Conservation (phyloP, 2,888 invertebrate species). For the Germaria angustata region DNA sequence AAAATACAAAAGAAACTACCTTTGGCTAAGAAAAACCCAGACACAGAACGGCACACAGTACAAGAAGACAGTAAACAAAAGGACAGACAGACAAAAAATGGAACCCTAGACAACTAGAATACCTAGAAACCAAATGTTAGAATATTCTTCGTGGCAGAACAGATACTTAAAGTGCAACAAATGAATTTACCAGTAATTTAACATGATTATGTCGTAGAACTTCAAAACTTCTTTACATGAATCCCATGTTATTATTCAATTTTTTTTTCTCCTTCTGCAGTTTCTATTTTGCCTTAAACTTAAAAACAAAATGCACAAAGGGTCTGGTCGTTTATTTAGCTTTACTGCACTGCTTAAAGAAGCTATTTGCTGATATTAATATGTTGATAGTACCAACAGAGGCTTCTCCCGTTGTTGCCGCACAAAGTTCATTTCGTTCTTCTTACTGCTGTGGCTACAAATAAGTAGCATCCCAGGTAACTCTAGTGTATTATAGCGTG, state of each 20-base stretch:
- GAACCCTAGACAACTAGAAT: constrained; percentile 26
- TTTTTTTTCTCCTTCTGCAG: not conserved
- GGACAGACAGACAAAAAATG: constrained; percentile 15
- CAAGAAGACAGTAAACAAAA: constrained; percentile 19
- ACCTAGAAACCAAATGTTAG: constrained; percentile 55
- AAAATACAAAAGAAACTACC: constrained; percentile 42
- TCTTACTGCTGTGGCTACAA: constrained; percentile 1
- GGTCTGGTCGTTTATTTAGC: constrained; percentile 28
- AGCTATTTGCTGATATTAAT: constrained; percentile 61
- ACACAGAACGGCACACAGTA: not conserved
- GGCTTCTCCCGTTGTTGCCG: constrained; percentile 51
- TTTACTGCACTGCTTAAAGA: constrained; percentile 40
- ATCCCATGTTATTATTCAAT: constrained; percentile 40
- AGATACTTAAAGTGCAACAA: constrained; percentile 70
- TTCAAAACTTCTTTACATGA: constrained; percentile 37
- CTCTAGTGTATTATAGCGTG: constrained; percentile 48
- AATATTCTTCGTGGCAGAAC: constrained; percentile 31
- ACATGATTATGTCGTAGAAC: constrained; percentile 76
- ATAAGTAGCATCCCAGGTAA: constrained; percentile 50
- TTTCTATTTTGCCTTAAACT: not conserved
- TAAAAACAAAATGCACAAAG: constrained; percentile 27
- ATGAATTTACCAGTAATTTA: constrained; percentile 78
- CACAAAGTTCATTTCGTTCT: constrained; percentile 17
- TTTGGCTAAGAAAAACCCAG: constrained; percentile 28
- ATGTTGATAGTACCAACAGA: constrained; percentile 54